Percentiles rank a stretch among this genome's conserved stretches.
Conservation (phyloP, 2,113 vertebrate species). For the Sylvietta virens region DNA sequence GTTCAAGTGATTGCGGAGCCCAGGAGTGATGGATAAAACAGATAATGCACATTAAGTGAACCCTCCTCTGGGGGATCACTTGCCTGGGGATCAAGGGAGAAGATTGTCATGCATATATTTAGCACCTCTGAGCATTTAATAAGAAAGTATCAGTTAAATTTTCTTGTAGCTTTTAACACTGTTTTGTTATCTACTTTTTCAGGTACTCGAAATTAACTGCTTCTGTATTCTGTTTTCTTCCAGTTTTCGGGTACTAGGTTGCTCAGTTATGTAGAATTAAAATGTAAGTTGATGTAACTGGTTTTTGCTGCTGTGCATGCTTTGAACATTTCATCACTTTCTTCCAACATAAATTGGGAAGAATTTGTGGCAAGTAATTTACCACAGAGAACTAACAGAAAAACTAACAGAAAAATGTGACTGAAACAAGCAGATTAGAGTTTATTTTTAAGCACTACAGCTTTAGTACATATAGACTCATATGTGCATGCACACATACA, state of each 20-base stretch:
- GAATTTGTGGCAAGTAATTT: not conserved
- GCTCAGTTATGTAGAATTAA: not conserved
- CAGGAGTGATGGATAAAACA: not conserved
- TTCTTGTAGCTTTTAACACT: not conserved
- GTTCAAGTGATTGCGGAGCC: not conserved
- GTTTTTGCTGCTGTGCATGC: fast-evolving
- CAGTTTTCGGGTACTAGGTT: not conserved
- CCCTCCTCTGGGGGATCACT: not conserved
- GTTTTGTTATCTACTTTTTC: not conserved
- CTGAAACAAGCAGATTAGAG: not conserved
- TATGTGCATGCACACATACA: not conserved
- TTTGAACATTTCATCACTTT: not conserved
- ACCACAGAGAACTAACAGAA: not conserved
- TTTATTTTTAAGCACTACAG: not conserved
- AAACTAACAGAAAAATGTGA: not conserved
- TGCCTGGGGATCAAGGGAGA: not conserved
- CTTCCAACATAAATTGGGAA: not conserved
- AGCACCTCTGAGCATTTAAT: not conserved
- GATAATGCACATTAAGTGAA: not conserved
- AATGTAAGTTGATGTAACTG: not conserved
- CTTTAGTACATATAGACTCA: not conserved
- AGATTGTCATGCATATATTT: not conserved
- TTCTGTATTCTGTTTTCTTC: not conserved
- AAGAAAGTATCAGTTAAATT: not conserved
- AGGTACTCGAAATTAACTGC: not conserved